Evolutionary conservation across 2,888 invertebrate genomes (phyloP), one percentile per base, ranked within the genome.

Genomic region (Craniophora ligustri): DNA sequence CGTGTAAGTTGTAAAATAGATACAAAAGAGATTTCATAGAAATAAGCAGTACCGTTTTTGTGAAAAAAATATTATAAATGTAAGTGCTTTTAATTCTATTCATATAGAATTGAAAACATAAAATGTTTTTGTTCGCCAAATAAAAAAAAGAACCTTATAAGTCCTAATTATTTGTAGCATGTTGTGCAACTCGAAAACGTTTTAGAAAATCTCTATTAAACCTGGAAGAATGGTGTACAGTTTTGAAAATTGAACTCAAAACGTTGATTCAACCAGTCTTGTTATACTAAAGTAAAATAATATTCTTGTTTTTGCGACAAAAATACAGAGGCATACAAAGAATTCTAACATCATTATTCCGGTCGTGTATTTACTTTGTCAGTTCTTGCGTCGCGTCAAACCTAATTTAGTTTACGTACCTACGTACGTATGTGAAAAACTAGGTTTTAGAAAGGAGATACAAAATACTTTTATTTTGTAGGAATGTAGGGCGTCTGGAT

Each of bases 341-440:
- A 32, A 32, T 32, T 15, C 32, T 16, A 10, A n/a, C n/a, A 32
- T 32, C 15, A 32, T n/a, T 32, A 34, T 49, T 28, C n/a, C n/a
- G 21, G 2, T 5, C 11, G 35, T 30, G 5, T 30, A 8, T 10
- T 23, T 16, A 4, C 5, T 15, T 28, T 19, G 7, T 4, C 8
- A 28, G 10, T 16, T 4, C 1, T 14, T 8, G 26, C 16, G 8
- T 8, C 15, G 50, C 26, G 8, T 28, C 39, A 39, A 39, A 26
- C 39, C n/a, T 39, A 39, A 39, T 28, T 39, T 28, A 26, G n/a
- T 28, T 39, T 39, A 15, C 26, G 16, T 39, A 10, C n/a, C n/a
- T n/a, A n/a, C n/a, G n/a, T 28, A 1, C 28, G 5, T n/a, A 26
- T 15, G 5, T n/a, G 26, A 2, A 28, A 39, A 28, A 5, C n/a